A percentile compares a stretch with the other conserved stretches of the same genome.
phyloP scores from a whole-genome alignment of 64 coral and sea anemone species.

The Actinia equina region DNA sequence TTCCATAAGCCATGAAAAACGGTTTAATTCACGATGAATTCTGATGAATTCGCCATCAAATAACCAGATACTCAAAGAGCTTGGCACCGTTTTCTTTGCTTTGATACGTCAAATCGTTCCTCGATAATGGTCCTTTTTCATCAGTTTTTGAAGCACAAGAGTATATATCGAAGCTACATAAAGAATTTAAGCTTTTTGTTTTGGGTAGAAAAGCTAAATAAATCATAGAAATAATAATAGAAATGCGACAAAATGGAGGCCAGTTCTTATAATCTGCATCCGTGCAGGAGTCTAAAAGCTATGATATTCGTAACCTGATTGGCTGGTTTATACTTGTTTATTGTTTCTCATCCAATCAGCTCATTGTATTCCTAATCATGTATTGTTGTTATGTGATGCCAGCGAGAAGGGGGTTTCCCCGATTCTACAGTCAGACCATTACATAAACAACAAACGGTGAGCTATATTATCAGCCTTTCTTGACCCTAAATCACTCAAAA shows the following conservation, averaged over 20 bases:
- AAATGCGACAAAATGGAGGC: not conserved
- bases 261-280: not conserved
- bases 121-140: not conserved
- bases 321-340: not conserved
- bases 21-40: not conserved
- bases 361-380: too few relatives aligned
- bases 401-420: conserved; percentile 35
- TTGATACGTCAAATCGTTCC: not conserved
- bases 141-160: not conserved
- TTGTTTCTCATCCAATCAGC: conserved; percentile 1
- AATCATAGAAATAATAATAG: not conserved
- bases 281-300: not conserved
- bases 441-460: not conserved
- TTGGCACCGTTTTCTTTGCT: not conserved
- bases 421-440: not conserved
- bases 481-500: too few relatives aligned
- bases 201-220: not conserved
- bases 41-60: not conserved
- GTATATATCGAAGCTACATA: not conserved
- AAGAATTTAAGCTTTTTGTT: not conserved
- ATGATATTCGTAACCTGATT: not conserved
- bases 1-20: not conserved
- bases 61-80: not conserved
- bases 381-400: not conserved
- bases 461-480: too few relatives aligned